Base-by-base conservation (phyloP, 2,113 vertebrate species). In the Oplegnathus fasciatus region DNA sequence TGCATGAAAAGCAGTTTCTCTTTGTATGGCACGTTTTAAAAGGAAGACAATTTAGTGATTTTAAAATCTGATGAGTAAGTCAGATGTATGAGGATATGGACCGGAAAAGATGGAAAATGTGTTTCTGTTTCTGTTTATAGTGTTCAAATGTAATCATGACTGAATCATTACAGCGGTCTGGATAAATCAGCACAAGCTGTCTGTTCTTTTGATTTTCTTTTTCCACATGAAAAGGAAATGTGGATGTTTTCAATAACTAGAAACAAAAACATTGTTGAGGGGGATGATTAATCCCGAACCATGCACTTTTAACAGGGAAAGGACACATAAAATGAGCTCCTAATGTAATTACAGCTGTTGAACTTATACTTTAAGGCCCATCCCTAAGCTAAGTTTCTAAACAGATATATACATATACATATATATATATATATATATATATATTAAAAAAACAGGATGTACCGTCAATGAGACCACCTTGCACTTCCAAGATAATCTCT, bases 401-500 rank as follows among this genome's bases (percentile, higher is more conserved):
- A 58, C 17, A 57, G 10, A 80, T 46, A 60, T 15, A 28, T n/a
- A n/a, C n/a, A n/a, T n/a, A n/a, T n/a, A n/a, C n/a, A n/a, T n/a
- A n/a, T n/a, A n/a, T n/a, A n/a, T n/a, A n/a, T n/a, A n/a, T n/a
- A n/a, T n/a, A n/a, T n/a, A n/a, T n/a, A n/a, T n/a, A n/a, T n/a
- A n/a, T n/a, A n/a, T n/a, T n/a, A n/a, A n/a, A 71, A 69, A 24
- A 75, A 26, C 1, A 34, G 8, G 9, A 87, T 69, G 93, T 94
- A 95, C 93, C 93, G 22, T 87, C 22, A 46, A 0, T n/a, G 5
- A 22, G 1, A 60, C 11, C 89, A 94, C 96, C 94, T 94, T 95
- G 86, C 84, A 99, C 91, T 77, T 97, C 95, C 88, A 99, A 88
- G 17, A 93, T 66, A 58, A 99, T 84, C 62, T 97, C 95, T 0